Evolutionary conservation across 1,140 invertebrate species (phyloP).

Genomic region (Chironomus tepperi): DNA sequence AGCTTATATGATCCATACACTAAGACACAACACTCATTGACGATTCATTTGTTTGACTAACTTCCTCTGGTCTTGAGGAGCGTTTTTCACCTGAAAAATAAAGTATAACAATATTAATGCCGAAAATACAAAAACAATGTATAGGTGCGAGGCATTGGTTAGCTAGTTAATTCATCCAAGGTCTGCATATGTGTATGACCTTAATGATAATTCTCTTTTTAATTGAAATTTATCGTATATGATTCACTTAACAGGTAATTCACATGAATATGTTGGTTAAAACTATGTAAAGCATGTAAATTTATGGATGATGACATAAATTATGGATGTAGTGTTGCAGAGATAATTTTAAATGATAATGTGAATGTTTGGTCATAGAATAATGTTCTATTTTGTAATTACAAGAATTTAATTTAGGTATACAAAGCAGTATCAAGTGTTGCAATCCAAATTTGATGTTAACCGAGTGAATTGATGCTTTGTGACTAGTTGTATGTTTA

Average conservation of each 20-base stretch:
- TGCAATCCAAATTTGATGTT: too few relatives aligned
- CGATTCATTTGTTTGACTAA: neutral
- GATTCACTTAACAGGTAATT: neutral
- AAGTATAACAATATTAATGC: neutral
- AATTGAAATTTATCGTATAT: neutral
- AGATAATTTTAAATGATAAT: too few relatives aligned
- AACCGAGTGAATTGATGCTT: too few relatives aligned
- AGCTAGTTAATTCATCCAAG: neutral
- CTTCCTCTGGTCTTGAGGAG: neutral
- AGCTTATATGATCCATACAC: neutral
- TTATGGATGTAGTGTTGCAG: too few relatives aligned
- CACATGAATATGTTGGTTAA: too few relatives aligned
- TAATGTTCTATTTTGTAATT: too few relatives aligned
- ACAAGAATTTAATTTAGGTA: too few relatives aligned
- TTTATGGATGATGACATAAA: too few relatives aligned
- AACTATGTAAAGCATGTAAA: too few relatives aligned
- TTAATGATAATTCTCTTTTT: neutral
- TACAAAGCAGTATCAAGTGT: too few relatives aligned
- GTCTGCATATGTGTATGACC: neutral
- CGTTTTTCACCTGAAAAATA: constrained; percentile 9
- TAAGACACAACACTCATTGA: neutral
- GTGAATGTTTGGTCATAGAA: too few relatives aligned
- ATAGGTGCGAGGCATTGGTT: neutral
- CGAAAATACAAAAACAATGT: neutral
- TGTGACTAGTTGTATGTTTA: too few relatives aligned